A percentile compares a stretch with the other conserved stretches of the same genome.
phyloP scores from a whole-genome alignment of 1,140 invertebrate genomes.

The Trissolcus basalis region DNA sequence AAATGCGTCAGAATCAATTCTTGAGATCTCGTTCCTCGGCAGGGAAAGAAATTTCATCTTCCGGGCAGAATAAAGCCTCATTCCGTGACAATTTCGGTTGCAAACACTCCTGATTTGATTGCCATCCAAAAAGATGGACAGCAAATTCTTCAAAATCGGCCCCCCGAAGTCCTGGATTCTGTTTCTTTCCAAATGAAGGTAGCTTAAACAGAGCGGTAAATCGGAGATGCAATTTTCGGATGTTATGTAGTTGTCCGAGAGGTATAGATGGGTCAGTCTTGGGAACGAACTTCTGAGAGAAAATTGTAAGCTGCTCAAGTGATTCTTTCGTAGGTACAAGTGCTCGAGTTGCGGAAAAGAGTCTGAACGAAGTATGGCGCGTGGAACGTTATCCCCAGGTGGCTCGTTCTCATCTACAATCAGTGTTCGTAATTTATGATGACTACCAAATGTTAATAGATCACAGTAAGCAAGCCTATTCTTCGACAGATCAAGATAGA shows the following conservation, averaged over 20 bases:
- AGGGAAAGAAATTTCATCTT: conserved; percentile 60
- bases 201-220: conserved; percentile 58
- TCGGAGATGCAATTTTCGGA: conserved; percentile 56
- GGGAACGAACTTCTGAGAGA: conserved; percentile 58
- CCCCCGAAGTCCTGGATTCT: conserved; percentile 53
- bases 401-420: conserved; percentile 65
- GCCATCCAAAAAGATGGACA: conserved; percentile 58
- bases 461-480: conserved; percentile 63
- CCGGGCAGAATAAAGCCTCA: conserved; percentile 42
- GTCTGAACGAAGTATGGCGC: conserved; percentile 28
- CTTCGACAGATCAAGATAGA: conserved; percentile 62
- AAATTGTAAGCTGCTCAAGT: conserved; percentile 46
- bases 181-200: conserved; percentile 66
- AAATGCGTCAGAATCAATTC: conserved; percentile 61
- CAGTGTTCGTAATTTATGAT: conserved; percentile 50
- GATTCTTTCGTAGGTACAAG: conserved; percentile 62
- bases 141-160: conserved; percentile 26
- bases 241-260: conserved; percentile 64
- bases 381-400: conserved; percentile 17
- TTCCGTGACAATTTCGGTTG: conserved; percentile 40
- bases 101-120: conserved; percentile 64
- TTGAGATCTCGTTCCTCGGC: conserved; percentile 58
- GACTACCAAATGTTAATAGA: conserved; percentile 58
- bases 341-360: conserved; percentile 59
- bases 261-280: conserved; percentile 58